Base-by-base conservation (phyloP, 2,113 vertebrate genomes). In the Anseranas semipalmata region DNA sequence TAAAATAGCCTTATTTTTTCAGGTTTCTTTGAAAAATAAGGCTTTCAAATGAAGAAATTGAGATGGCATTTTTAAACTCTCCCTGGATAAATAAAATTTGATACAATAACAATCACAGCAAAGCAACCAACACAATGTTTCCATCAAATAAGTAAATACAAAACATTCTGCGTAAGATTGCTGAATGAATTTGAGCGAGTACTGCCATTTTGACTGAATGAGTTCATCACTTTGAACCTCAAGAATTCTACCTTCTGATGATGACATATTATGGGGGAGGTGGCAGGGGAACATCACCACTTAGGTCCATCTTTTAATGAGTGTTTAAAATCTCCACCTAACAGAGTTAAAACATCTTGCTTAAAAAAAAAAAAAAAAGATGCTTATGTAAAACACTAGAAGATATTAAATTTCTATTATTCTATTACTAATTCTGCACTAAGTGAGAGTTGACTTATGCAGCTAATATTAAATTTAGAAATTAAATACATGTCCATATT, bases 381-480 rank as follows among this genome's bases (percentile, higher is more conserved):
- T 35, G 24, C 81, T 91, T 66, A 93, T 25, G 28, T 48, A 97
- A 97, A 96, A 95, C 39, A 89, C 43, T 21, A 52, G 70, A 93
- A 93, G n/a, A 92, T 27, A 91, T 59, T 86, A 89, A 53, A 77
- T n/a, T 94, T 96, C 59, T 94, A 62, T 52, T 81, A 59, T 94
- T 96, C 56, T 94, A 50, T 55, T 81, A 59, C 32, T 70, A 41
- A 60, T 90, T 33, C 43, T 82, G 16, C 33, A 30, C n/a, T 72
- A 68, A 93, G 60, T 76, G 33, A 97, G 71, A 87, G 48, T 21
- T 90, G 89, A 85, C 82, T 87, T 95, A 94, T 73, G 50, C 41
- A 86, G 50, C 63, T 92, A 96, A 95, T 84, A 95, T 89, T 85
- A 94, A 85, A 94, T 88, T 95, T 95, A 86, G 81, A 87, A 94